Evolutionary conservation across 1,140 invertebrate species (phyloP).

Genomic region (Magallana ariakensis): DNA sequence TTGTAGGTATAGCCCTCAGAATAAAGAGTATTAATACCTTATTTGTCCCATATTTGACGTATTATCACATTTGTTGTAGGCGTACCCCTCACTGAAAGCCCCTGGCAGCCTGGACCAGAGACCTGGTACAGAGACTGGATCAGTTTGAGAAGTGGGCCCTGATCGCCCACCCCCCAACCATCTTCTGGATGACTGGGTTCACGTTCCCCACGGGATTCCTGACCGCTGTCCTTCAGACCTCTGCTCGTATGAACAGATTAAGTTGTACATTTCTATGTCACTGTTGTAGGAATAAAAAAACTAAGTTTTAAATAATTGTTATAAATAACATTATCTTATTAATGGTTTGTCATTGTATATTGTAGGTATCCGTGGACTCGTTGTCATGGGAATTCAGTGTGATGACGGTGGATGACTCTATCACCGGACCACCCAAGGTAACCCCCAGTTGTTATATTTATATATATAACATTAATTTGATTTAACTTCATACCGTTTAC

Average conservation of each 20-base stretch:
- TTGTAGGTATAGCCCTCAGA: no score
- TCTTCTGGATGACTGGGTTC: conserved; percentile 85
- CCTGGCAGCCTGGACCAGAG: conserved; percentile 90
- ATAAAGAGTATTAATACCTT: no score
- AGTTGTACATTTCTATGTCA: conserved; percentile 28
- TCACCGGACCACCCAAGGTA: conserved; percentile 79
- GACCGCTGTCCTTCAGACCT: conserved; percentile 79
- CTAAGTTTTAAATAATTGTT: background rate
- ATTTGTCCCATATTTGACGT: no score
- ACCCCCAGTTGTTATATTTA: conserved; percentile 3
- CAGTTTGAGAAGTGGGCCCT: conserved; percentile 88
- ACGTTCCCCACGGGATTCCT: conserved; percentile 80
- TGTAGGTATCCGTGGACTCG: conserved; percentile 79
- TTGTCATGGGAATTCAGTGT: conserved; percentile 81
- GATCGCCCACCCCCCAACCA: conserved; percentile 86
- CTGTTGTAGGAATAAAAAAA: no score
- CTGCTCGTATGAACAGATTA: conserved; percentile 79
- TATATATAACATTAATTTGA: no score
- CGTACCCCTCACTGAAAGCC: conserved; percentile 90
- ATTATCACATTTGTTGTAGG: conserved; percentile 72
- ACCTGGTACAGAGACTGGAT: conserved; percentile 86
- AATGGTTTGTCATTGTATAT: conserved; percentile 7
- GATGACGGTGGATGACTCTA: conserved; percentile 78
- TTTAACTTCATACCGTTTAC: no score
- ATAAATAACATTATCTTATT: background rate